phyloP scores from a whole-genome alignment of 2,888 invertebrate genomes.

The Coecobrya sp. region DNA sequence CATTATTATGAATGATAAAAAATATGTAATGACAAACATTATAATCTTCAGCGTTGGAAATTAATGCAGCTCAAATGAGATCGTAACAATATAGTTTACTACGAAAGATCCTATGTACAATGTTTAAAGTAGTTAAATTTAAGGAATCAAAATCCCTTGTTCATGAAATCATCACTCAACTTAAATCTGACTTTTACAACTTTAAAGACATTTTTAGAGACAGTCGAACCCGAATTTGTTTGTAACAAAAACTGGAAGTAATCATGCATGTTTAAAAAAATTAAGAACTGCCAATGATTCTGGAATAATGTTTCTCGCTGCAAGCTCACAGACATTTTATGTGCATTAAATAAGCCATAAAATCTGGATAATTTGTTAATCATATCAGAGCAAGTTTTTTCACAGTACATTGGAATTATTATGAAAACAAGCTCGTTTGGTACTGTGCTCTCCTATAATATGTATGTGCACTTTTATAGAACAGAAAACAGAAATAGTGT shows the following conservation, averaged over 20 bases:
- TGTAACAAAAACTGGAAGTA: not conserved
- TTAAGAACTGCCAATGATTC: constrained; percentile 20
- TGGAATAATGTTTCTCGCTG: not conserved
- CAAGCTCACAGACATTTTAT: not conserved
- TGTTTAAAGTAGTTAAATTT: not conserved
- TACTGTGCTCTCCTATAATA: not conserved
- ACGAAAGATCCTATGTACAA: too few species aligned
- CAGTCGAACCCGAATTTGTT: not conserved
- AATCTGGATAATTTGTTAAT: constrained; percentile 62
- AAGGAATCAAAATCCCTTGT: not conserved
- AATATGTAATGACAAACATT: not conserved
- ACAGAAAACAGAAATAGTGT: not conserved
- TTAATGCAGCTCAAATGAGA: too few species aligned
- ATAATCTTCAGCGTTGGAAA: not conserved
- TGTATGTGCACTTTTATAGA: not conserved
- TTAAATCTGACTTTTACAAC: not conserved
- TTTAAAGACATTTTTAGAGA: not conserved
- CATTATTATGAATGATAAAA: not conserved
- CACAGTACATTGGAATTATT: too few species aligned
- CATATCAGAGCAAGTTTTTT: constrained; percentile 30
- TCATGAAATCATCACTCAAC: not conserved
- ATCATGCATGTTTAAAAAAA: not conserved
- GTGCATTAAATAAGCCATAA: constrained; percentile 12
- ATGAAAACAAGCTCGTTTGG: too few species aligned
- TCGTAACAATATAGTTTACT: too few species aligned